Conservation (phyloP, 2,113 vertebrate genomes). For the Eurypyga helias region DNA sequence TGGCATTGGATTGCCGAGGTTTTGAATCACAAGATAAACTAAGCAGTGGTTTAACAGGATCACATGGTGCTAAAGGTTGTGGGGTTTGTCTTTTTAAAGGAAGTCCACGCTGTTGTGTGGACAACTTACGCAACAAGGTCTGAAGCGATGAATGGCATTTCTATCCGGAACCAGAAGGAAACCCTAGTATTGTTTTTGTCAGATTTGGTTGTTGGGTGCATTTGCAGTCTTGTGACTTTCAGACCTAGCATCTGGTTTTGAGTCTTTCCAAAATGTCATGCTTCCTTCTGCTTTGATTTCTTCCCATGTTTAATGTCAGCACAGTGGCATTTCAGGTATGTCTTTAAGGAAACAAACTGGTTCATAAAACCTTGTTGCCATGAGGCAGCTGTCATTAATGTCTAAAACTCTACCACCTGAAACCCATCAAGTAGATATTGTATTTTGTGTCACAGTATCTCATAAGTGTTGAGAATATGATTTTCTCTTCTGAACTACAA, state of each 20-base stretch:
- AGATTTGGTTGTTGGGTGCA: neutral
- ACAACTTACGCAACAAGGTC: neutral
- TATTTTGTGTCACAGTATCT: neutral
- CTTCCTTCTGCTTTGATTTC: slow-evolving; percentile 26
- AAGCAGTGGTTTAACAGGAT: neutral
- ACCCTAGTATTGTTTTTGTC: neutral
- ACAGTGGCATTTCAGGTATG: neutral
- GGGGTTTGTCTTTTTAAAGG: neutral
- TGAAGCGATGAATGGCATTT: slow-evolving; percentile 5
- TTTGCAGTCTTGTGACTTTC: slow-evolving; percentile 6
- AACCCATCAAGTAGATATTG: neutral
- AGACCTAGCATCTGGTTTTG: slow-evolving; percentile 18
- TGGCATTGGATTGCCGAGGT: neutral
- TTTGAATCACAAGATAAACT: neutral
- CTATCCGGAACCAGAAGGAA: neutral
- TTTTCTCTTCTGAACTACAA: neutral
- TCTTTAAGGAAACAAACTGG: neutral
- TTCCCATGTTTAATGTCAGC: neutral
- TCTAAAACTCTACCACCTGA: neutral
- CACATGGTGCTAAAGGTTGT: neutral
- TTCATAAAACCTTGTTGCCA: neutral
- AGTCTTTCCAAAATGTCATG: slow-evolving; percentile 16
- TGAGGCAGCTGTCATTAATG: neutral
- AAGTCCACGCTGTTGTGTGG: neutral
- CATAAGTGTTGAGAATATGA: neutral